Base-by-base conservation (phyloP, 2,113 vertebrate genomes). In the Alethe diademata region DNA sequence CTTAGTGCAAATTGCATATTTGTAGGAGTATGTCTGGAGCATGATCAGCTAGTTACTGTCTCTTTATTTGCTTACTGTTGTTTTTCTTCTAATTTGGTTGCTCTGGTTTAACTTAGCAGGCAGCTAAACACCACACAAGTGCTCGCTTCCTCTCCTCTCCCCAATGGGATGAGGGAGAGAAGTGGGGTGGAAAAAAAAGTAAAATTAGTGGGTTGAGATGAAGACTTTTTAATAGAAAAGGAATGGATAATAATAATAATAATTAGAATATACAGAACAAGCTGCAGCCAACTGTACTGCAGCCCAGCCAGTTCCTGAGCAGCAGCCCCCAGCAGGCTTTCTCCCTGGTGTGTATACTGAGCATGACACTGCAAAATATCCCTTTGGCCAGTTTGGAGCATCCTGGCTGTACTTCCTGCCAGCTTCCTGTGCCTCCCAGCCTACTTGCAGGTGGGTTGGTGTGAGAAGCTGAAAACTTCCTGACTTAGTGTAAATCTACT, bases 121-220 rank as follows among this genome's bases (percentile, higher is more conserved):
- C 35, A 62, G 14, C 56, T 76, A 9, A 69, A 70, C 23, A 33
- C 18, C 14, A 36, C 35, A 14, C 5, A 36, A 69, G 14, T 56
- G 25, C 12, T 62, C 0, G 1, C 40, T 54, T 69, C 23, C 12
- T 47, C 9, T 10, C 25, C 2, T 0, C 14, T 69, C 12, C n/a
- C 26, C 48, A 36, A 0, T 33, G 40, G 40, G 20, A 26, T 29
- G 7, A 8, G 33, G 26, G 33, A 88, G 26, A 43, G 43, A 73
- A 65, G 0, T 29, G 17, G 31, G 10, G 20, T 2, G 1, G 0
- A 2, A 5, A 8, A 33, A 25, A 25, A 7, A 3, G 13, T n/a
- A 48, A 54, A 62, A 69, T 40, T 31, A 54, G 9, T 42, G 40
- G 7, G 20, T 62, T 56, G 35, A 33, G 48, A 36, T 42, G 19